Base-by-base conservation (phyloP, 2,888 invertebrate genomes). In the Oscheius sp. region DNA sequence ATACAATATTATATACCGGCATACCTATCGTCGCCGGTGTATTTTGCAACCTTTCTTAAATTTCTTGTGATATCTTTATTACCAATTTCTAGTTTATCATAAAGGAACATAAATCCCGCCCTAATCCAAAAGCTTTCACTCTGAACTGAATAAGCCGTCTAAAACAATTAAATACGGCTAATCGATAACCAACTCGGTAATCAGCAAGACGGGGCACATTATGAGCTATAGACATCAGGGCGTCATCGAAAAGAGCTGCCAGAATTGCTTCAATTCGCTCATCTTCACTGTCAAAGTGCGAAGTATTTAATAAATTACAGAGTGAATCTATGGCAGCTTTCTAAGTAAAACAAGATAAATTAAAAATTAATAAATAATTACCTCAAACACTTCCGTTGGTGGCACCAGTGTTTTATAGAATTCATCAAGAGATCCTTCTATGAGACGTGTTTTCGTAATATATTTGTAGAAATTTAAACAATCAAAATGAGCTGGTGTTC, bases 51-150 rank as follows among this genome's bases (percentile, higher is more conserved):
- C 27, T 77, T 77, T 41, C 74, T 58, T 23, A 80, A 69, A 61
- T 77, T 74, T 43, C 68, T 56, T 6, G 71, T 71, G 1, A 75
- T 64, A 1, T 83, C 73, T 6, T 64, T 64, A 9, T 70, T 73
- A 61, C 77, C 83, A 18, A 83, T 69, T 9, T 80, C 80, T 29
- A 77, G 53, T 7, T 76, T 72, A 21, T 86, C 82, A 72, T 87
- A 87, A 55, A 87, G 74, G 64, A 84, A 80, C 74, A 72, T 73
- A 75, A 87, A 87, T 1, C 87, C 87, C 29, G 83, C 78, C n/a
- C 86, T 77, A 5, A 87, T 73, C 87, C 87, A 87, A 73, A 87
- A 87, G 21, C 85, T 81, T 72, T 87, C 87, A 49, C 79, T 84
- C 69, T 76, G 77, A 29, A 80, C 78, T 45, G 79, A 76, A 61